Base-by-base conservation (phyloP, 2,113 vertebrate genomes). In the Dicerorhinus sumatrensis region DNA sequence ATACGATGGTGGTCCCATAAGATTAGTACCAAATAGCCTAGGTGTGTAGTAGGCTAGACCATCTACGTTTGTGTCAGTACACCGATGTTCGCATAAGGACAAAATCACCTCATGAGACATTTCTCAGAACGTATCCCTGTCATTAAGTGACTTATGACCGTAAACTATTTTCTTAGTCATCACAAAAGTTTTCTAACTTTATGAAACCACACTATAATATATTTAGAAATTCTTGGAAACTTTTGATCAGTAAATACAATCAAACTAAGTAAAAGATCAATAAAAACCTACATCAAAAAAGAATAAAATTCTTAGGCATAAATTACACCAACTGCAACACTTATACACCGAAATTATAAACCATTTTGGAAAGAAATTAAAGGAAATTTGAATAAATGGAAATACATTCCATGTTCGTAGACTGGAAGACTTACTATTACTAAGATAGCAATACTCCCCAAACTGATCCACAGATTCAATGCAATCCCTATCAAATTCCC, bases 171-270 rank as follows among this genome's bases (percentile, higher is more conserved):
- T 94, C 27, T 73, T 60, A 67, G 33, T 36, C 5, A 72, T 69
- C n/a, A 84, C 1, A 18, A 65, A 93, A 42, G 2, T 65, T 94
- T 85, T 88, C 72, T 58, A 91, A 62, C 1, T 10, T 0, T 76
- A 60, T 1, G 56, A 82, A 94, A 72, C 4, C 48, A 56, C 46
- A 56, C 46, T 75, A 94, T 31, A 91, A 73, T 54, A 75, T 58
- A 94, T 77, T 89, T 81, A 89, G 11, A 94, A 94, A 72, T 54
- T 60, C 39, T 46, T 39, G 27, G 33, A 93, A 93, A 56, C 20
- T 70, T 96, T 62, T 86, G 18, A 79, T 96, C 25, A 93, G 6
- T 73, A 86, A 91, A 82, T 54, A 89, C 3, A 91, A 62, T 42
- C 7, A 75, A 82, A 75, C 3, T 39, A 93, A 75, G 39, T 77